Evolutionary conservation across 2,113 vertebrate genomes (phyloP), one percentile per base, ranked within the genome.

Genomic region (Cranoglanis bouderius): DNA sequence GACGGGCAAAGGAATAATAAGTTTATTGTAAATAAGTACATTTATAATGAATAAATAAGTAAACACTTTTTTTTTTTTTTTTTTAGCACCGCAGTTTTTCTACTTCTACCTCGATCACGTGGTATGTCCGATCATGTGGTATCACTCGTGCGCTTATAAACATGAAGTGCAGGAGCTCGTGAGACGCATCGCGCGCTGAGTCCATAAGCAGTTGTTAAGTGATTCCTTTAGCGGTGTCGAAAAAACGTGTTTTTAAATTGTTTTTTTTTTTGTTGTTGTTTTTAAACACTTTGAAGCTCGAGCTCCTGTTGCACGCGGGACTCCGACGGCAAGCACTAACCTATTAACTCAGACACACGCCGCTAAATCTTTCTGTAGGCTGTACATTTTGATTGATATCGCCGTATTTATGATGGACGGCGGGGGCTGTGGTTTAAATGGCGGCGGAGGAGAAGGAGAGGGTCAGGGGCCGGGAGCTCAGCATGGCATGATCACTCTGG

Each of bases 401-500:
- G 6, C 3, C 0, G 49, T 6, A 43, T 53, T n/a, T 6, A 18
- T 2, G 38, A 97, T 97, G 96, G 95, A 96, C 88, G 92, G 87
- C 88, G 96, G 96, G 12, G 93, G 95, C 4, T 97, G 97, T 88
- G 95, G 94, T 67, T 92, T 96, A 93, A 96, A 35, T 10, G 93
- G 95, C 46, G 94, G 93, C 0, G 87, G 91, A 0, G 72, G 88
- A 0, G 85, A 46, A 0, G 91, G 88, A 2, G 88, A 84, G 65
- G 93, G 89, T 26, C 51, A 85, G 57, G 92, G 92, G 43, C 87
- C 92, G 0, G 84, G 29, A 35, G 59, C 40, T 8, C 88, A 77
- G 13, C n/a, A 82, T 0, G 95, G 94, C 1, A 88, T 95, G 91
- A 97, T 98, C 95, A 96, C 96, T 0, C 95, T 97, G 93, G 97